Conservation (phyloP, 2,888 invertebrate species). For the Hoplodrina blanda region DNA sequence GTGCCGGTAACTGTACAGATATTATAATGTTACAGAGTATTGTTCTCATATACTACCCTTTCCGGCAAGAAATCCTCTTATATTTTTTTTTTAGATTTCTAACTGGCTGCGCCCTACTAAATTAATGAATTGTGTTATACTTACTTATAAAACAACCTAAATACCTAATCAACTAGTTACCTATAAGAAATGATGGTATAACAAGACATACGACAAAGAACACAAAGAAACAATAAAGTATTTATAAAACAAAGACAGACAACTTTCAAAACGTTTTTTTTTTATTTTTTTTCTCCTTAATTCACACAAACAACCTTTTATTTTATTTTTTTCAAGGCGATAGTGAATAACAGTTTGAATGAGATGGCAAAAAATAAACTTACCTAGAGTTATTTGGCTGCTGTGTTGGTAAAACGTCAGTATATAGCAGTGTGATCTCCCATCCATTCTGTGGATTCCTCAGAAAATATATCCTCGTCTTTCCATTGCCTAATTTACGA, state of each 20-base stretch:
- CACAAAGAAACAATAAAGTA: conserved; percentile 27
- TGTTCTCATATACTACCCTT: no score
- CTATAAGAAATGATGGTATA: background rate
- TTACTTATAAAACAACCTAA: no score
- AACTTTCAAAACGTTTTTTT: background rate
- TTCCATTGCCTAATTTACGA: conserved; percentile 94
- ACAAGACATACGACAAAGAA: background rate
- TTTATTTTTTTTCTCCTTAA: background rate
- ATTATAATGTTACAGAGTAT: no score
- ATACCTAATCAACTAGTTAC: background rate
- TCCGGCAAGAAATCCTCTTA: no score
- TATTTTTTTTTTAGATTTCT: no score
- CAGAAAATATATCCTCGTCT: conserved; percentile 96
- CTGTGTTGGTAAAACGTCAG: conserved; percentile 93
- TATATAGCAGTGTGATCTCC: conserved; percentile 97
- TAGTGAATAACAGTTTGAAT: conserved; percentile 5
- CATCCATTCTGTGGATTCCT: conserved; percentile 96
- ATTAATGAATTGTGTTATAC: no score
- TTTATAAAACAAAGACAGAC: conserved; percentile 23
- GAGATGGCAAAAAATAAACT: conserved; percentile 33
- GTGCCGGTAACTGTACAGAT: no score
- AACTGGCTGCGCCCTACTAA: no score
- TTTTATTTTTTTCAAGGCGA: conserved; percentile 26
- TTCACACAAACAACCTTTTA: background rate
- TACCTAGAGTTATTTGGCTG: conserved; percentile 89